phyloP scores from a whole-genome alignment of 2,113 vertebrate species.

The Gnathonemus echidnorhynchus region DNA sequence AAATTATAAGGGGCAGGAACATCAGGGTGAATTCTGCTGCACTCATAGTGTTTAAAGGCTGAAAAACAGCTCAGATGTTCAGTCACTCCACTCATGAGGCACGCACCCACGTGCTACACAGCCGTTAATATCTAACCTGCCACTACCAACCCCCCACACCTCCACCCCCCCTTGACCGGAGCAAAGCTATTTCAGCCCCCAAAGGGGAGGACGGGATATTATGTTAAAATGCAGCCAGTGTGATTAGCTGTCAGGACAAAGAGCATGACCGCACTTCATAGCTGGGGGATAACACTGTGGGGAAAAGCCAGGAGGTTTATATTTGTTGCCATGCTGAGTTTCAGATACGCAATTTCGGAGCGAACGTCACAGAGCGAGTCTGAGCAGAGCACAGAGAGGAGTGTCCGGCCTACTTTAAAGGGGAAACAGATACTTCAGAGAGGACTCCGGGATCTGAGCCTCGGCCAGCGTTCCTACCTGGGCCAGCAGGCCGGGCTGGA shows the following conservation, averaged over 20 bases:
- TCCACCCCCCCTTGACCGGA: neutral
- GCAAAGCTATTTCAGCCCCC: neutral
- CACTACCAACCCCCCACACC: neutral
- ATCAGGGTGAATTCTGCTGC: neutral
- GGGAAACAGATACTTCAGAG: neutral
- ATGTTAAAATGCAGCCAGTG: neutral
- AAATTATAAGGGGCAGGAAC: neutral
- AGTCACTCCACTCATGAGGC: neutral
- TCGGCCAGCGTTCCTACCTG: conserved; percentile 70
- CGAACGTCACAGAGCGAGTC: neutral
- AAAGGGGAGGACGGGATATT: neutral
- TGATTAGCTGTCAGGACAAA: neutral
- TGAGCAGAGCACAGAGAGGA: neutral
- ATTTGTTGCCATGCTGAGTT: neutral
- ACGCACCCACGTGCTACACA: neutral
- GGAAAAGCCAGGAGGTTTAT: neutral
- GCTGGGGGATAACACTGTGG: neutral
- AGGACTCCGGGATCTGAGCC: neutral
- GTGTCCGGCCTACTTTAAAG: neutral
- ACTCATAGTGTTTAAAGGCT: neutral
- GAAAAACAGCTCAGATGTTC: neutral
- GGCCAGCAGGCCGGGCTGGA: conserved; percentile 90
- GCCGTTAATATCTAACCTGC: neutral
- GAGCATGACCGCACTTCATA: neutral
- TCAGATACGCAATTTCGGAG: neutral